Evolutionary conservation across 2,113 vertebrate genomes (phyloP), one percentile per base, ranked within the genome.

Genomic region (Tragulus kanchil): DNA sequence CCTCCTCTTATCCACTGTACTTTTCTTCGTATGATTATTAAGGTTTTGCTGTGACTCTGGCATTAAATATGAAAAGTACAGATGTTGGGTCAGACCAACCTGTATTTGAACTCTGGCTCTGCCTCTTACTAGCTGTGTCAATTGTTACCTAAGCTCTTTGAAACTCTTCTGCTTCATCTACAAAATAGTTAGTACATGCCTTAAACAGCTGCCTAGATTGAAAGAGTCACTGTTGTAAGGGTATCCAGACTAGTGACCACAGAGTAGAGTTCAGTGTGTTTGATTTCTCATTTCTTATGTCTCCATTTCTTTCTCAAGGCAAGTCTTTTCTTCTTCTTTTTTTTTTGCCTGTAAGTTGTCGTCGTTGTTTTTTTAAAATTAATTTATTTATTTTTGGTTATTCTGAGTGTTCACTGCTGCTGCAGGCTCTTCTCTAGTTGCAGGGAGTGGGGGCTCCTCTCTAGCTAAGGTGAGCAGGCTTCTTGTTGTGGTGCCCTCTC

Each of bases 91-190:
- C 64, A 93, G 56, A 23, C 62, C 25, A 86, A 42, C n/a, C 54
- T 56, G 26, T 58, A 3, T 89, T 84, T 91, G 89, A 62, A 59
- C 58, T 48, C 36, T 61, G 64, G 13, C 56, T 59, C 13, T 91
- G 1, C 64, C 28, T 90, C 89, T 82, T 54, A 65, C 12, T 79
- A 87, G 45, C 79, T 84, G 42, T 92, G 67, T 28, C 61, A 11
- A 56, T 25, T 88, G 61, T 90, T 89, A 67, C 64, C 96, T 64
- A 91, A 77, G 65, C 52, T 97, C 48, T 81, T 94, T 94, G 71
- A 92, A 67, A 67, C 26, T 81, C 52, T 21, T 13, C 92, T 93
- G 75, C 84, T 92, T 95, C 61, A 71, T 89, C 36, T 93, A 1
- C 88, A 50, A 87, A 64, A 65, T 14, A 36, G 56, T 48, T 83